Conservation (phyloP, 2,797 vertebrate genomes). For the Neopelma chrysocephalum region DNA sequence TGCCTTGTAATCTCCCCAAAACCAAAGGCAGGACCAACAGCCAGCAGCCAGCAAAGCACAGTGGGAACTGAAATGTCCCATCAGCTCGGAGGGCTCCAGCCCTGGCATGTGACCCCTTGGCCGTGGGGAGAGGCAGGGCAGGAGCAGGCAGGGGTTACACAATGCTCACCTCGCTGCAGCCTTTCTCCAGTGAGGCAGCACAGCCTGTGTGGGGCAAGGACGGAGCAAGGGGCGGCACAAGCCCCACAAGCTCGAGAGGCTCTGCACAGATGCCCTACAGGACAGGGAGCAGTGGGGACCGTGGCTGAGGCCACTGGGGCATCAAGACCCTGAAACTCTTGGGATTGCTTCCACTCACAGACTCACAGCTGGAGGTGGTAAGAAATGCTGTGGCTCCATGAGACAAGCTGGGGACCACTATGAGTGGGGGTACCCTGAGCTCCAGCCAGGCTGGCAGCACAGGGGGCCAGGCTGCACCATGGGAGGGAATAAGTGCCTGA, state of each 20-base stretch:
- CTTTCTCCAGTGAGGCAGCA: not conserved
- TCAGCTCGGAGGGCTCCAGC: not conserved
- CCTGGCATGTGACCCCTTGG: not conserved
- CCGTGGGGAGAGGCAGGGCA: not conserved
- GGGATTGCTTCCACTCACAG: not conserved
- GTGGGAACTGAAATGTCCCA: not conserved
- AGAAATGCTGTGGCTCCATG: accelerated
- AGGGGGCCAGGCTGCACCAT: not conserved
- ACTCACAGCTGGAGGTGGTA: not conserved
- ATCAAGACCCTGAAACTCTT: not conserved
- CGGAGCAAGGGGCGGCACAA: not conserved
- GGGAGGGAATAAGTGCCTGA: not conserved
- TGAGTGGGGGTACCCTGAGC: not conserved
- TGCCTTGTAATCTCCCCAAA: not conserved
- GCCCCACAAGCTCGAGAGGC: not conserved
- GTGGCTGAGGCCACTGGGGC: accelerated
- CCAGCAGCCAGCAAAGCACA: not conserved
- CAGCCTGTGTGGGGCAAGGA: not conserved
- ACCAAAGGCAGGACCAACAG: not conserved
- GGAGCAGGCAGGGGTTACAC: not conserved
- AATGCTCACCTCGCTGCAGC: accelerated
- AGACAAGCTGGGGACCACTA: not conserved
- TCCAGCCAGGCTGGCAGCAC: not conserved
- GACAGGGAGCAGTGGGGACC: accelerated
- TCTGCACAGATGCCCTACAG: accelerated